Evolutionary conservation across 2,113 vertebrate genomes (phyloP), one percentile per base, ranked within the genome.

Genomic region (Thomomys bottae): DNA sequence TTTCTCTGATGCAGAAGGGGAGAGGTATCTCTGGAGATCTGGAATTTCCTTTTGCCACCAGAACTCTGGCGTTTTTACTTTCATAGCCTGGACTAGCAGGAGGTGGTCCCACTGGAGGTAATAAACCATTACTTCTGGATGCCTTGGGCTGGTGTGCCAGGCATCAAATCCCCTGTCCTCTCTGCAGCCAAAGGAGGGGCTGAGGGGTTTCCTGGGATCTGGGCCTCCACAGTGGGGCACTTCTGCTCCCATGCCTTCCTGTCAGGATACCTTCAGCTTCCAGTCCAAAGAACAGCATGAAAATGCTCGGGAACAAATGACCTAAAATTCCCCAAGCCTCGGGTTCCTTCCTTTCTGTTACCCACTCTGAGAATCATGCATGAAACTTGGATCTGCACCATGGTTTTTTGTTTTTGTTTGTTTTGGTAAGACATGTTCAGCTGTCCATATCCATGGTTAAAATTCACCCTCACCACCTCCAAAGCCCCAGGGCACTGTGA

Each of bases 211-310:
- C 49, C 49, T 54, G 49, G 2, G 49, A 4, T 54, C 49, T 15
- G 11, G 49, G 14, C 49, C 49, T n/a, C 12, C 49, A 54, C 11
- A 15, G 49, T 15, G 15, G 49, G 4, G 49, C 49, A 15, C 59
- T 28, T 84, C 24, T 26, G 81, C 59, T 78, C 54, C 63, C 66
- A 63, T 15, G 67, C 5, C 14, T 82, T 28, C 42, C 71, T 82
- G 57, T 89, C 73, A 76, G 54, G 3, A 40, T 11, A 9, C 15
- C 79, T 61, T 67, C 66, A 49, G 7, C 18, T 68, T 75, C 76
- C 85, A 94, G 79, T 82, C 61, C 59, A 73, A 75, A 94, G 89
- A n/a, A 36, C 7, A 34, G 12, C 32, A 76, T 57, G 20, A 40
- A 86, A 85, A 73, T 63, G 83, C 42, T 49, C 59, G 34, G 49